A percentile compares a stretch with the other conserved stretches of the same genome.
Evolutionary conservation across 2,888 invertebrate genomes (phyloP).

Genomic region (Calephelis perditalis): DNA sequence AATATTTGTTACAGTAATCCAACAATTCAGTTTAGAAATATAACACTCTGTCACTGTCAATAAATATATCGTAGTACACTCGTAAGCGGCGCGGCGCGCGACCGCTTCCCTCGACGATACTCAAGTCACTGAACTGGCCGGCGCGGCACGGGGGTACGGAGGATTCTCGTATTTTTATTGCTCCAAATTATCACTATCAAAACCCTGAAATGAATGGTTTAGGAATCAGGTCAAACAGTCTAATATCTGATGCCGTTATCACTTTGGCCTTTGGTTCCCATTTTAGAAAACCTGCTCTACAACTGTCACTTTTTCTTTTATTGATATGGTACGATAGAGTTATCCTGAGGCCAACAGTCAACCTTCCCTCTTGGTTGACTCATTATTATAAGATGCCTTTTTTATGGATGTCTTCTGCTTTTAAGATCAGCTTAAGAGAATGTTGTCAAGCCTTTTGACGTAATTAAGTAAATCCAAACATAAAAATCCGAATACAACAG

Average conservation of each 20-base stretch:
- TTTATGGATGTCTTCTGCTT: too few species aligned
- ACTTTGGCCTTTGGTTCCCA: slow-evolving; percentile 3
- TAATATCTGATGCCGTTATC: slow-evolving; percentile 17
- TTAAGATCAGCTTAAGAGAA: too few species aligned
- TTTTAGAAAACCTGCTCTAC: slow-evolving; percentile 7
- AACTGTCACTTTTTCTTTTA: not conserved
- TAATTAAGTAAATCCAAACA: too few species aligned
- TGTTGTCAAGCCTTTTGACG: too few species aligned
- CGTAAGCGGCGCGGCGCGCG: slow-evolving; percentile 45
- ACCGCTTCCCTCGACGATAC: slow-evolving; percentile 44
- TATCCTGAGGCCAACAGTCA: too few species aligned
- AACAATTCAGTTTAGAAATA: slow-evolving; percentile 36
- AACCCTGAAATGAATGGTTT: slow-evolving; percentile 50
- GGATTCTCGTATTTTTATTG: slow-evolving; percentile 54
- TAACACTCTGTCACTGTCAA: slow-evolving; percentile 60
- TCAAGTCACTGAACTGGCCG: slow-evolving; percentile 70
- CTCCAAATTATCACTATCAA: slow-evolving; percentile 59
- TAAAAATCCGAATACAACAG: too few species aligned
- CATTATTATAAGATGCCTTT: too few species aligned
- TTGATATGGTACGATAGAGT: too few species aligned
- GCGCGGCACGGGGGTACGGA: slow-evolving; percentile 52
- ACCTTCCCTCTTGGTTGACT: too few species aligned
- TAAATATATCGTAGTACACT: slow-evolving; percentile 23
- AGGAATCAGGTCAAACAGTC: slow-evolving; percentile 59
- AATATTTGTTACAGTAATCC: slow-evolving; percentile 39